phyloP scores from a whole-genome alignment of 1,140 invertebrate genomes.

The Diorhabda sublineata region DNA sequence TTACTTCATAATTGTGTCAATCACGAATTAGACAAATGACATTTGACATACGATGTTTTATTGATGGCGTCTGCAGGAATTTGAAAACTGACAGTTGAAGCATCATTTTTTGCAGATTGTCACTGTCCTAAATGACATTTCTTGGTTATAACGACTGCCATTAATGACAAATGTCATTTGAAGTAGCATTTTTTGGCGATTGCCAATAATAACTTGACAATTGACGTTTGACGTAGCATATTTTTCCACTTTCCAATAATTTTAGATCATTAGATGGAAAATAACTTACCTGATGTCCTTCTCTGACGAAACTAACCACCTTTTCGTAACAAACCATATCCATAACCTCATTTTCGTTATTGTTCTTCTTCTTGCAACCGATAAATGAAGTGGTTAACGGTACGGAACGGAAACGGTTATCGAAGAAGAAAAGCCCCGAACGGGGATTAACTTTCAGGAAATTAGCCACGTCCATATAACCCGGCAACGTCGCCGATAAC shows the following conservation, averaged over 20 bases:
- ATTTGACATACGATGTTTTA: too few species aligned
- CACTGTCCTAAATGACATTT: too few species aligned
- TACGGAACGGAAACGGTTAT: constrained; percentile 84
- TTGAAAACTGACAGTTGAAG: too few species aligned
- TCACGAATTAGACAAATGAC: too few species aligned
- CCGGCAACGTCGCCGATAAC: constrained; percentile 94
- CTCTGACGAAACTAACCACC: constrained; percentile 77
- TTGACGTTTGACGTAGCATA: background rate
- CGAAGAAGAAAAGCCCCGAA: constrained; percentile 95
- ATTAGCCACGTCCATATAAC: constrained; percentile 93
- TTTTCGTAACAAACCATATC: constrained; percentile 94
- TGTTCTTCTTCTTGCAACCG: constrained; percentile 82
- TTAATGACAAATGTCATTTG: too few species aligned
- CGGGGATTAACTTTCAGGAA: constrained; percentile 93
- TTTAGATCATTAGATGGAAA: background rate
- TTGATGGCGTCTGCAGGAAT: too few species aligned
- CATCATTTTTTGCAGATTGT: too few species aligned
- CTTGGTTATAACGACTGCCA: too few species aligned
- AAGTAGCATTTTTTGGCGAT: too few species aligned
- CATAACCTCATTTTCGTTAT: constrained; percentile 67
- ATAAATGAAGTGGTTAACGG: constrained; percentile 90
- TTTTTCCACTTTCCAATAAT: constrained; percentile 1
- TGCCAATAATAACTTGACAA: too few species aligned
- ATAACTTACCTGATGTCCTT: constrained; percentile 72
- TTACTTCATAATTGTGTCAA: too few species aligned